Conservation (phyloP, 2,888 invertebrate species). For the Torymus aiolomorphi region DNA sequence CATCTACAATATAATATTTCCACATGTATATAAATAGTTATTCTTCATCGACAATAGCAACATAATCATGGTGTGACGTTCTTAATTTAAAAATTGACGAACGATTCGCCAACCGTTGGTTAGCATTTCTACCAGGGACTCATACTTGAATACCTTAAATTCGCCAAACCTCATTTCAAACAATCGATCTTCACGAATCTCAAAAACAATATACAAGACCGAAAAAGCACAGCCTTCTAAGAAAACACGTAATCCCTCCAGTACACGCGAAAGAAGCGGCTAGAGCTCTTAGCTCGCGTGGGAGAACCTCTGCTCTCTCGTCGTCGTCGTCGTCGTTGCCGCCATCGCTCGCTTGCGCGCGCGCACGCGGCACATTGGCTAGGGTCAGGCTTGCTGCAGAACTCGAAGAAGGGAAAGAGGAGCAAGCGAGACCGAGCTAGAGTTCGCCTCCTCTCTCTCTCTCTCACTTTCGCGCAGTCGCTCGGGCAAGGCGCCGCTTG, state of each 20-base stretch:
- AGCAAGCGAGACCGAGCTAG: constrained; percentile 32
- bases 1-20: too few species aligned
- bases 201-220: too few species aligned
- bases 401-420: neutral
- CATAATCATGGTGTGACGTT: too few species aligned
- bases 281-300: neutral
- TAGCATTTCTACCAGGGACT: too few species aligned
- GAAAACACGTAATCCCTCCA: neutral
- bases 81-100: too few species aligned
- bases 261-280: too few species aligned
- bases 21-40: too few species aligned
- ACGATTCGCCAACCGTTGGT: too few species aligned
- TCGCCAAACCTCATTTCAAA: too few species aligned
- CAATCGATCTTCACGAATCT: too few species aligned
- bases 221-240: constrained; percentile 15
- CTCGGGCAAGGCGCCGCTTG: constrained; percentile 68
- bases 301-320: neutral
- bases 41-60: too few species aligned
- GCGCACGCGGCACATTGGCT: constrained; percentile 17
- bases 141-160: too few species aligned
- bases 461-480: constrained; percentile 45
- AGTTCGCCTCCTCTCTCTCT: neutral
- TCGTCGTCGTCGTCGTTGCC: neutral
- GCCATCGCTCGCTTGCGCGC: neutral
- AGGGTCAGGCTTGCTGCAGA: constrained; percentile 19